These are phyloP conservation scores for Anolis carolinensis DNA, from an alignment of 2,113 vertebrate species.

Conservation along the genomic window DNA sequence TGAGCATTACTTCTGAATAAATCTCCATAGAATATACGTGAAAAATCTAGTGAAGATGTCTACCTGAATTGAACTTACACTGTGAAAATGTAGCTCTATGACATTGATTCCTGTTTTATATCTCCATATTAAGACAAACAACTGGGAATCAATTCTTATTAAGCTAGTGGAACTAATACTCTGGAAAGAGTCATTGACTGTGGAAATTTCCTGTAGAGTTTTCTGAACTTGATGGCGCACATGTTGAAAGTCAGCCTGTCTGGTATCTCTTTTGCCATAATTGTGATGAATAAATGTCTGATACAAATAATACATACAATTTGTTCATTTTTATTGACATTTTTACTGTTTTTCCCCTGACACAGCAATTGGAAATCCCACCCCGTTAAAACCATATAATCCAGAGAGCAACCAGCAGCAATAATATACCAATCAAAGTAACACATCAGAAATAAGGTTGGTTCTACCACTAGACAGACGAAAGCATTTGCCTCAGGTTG, in stretches of 20 bases:
- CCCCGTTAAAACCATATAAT: neutral
- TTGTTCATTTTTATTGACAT: neutral
- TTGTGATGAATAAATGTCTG: neutral
- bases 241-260: neutral
- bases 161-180: neutral
- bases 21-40: neutral
- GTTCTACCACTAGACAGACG: neutral
- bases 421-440: neutral
- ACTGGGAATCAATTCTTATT: neutral
- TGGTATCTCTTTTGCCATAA: neutral
- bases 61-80: neutral
- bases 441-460: neutral
- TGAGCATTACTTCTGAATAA: neutral
- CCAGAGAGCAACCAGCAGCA: neutral
- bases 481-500: no score
- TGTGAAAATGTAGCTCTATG: slow-evolving; percentile 25
- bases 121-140: neutral
- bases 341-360: neutral
- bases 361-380: neutral
- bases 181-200: neutral
- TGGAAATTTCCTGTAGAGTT: slow-evolving; percentile 12
- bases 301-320: neutral
- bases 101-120: neutral
- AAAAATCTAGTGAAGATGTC: neutral
- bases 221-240: neutral